Conservation (phyloP, 2,113 vertebrate genomes). For the Eretmodus cyanostictus region DNA sequence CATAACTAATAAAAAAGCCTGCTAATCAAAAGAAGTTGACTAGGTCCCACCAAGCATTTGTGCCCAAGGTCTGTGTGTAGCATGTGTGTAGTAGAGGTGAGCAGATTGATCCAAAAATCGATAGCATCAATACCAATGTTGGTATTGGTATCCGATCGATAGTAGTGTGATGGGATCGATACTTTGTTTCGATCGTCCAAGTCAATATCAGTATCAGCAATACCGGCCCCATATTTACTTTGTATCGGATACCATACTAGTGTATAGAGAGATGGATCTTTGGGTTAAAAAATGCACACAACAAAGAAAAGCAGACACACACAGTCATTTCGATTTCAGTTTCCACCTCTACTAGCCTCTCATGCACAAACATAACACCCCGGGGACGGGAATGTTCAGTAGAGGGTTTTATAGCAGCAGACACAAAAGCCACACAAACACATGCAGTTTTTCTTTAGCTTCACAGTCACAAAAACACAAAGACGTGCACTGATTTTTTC, state of each 20-base stretch:
- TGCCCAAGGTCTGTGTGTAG: background rate
- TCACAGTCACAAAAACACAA: background rate
- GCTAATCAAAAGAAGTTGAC: background rate
- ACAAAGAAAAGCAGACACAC: background rate
- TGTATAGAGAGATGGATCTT: background rate
- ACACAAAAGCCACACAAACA: background rate
- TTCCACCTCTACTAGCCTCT: background rate
- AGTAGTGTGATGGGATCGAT: background rate
- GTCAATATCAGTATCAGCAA: background rate
- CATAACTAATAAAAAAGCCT: background rate
- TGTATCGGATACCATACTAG: background rate
- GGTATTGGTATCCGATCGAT: background rate
- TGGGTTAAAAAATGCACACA: background rate
- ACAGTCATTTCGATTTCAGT: background rate
- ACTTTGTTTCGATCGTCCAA: background rate
- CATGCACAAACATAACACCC: conserved; percentile 1
- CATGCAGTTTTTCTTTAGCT: background rate
- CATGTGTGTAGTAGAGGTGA: background rate
- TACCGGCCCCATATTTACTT: background rate
- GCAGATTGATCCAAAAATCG: background rate
- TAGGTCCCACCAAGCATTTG: background rate
- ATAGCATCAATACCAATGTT: background rate
- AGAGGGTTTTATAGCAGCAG: conserved; percentile 24
- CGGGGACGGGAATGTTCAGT: background rate
- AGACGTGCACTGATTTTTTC: background rate